Evolutionary conservation across 1,140 invertebrate genomes (phyloP), one percentile per base, ranked within the genome.

Genomic region (Psilanteris sp.): DNA sequence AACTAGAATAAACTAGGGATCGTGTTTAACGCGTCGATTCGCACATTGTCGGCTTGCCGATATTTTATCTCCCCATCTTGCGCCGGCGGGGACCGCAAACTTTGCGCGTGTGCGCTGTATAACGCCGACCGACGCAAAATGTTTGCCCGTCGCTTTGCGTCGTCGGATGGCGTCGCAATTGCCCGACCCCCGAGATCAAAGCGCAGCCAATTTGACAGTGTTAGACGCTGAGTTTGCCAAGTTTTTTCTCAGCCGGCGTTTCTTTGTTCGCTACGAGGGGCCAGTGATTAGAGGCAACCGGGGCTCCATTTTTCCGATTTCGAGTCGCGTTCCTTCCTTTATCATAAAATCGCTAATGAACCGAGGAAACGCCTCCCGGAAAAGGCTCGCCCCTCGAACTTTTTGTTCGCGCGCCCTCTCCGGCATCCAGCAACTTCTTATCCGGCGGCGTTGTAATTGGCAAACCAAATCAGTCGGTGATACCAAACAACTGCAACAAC

Each of bases 321-420:
- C 24, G 4, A 54, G 37, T 62, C 32, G 7, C 27, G 24, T n/a
- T 5, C 22, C 52, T 20, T 46, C 26, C 36, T 80, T 82, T 80
- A 83, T 83, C 74, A 81, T 79, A 79, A 84, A 85, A 81, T 83
- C 80, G 75, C 82, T 85, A 84, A 84, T 79, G 83, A 84, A 85
- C 75, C 72, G 55, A 54, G 74, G 77, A 78, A 80, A 73, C 70
- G 52, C 61, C 73, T 18, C 32, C 43, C 13, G 57, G 8, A 26
- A n/a, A n/a, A 8, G 3, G 11, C 10, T 55, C 20, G 26, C 15
- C 46, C 76, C 39, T 26, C 39, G 37, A 4, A 41, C 48, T 24
- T 29, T 55, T 50, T 64, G 24, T 27, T 50, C 64, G 14, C 31
- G 8, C 31, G 43, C 43, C 36, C 20, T 57, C 74, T 37, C n/a